These are phyloP conservation scores for Hydropsyche betteni DNA, from an alignment of 2,888 invertebrate genomes.

Conservation along the genomic window DNA sequence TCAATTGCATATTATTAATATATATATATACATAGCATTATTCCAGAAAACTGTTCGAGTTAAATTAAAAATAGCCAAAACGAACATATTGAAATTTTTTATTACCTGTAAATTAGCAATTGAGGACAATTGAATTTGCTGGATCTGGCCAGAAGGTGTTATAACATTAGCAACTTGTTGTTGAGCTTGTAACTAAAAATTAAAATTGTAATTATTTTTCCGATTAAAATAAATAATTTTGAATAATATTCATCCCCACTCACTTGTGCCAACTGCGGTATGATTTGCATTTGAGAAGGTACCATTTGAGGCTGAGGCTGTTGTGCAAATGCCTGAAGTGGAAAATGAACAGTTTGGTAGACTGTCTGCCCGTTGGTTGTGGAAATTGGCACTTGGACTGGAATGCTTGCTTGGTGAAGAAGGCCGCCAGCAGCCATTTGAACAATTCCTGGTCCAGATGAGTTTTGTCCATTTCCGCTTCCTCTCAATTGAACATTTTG, in stretches of 20 bases:
- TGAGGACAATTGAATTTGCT: constrained; percentile 86
- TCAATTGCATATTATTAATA: no score
- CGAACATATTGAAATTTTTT: no score
- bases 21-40: no score
- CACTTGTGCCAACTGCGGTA: constrained; percentile 84
- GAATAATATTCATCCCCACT: constrained; percentile 28
- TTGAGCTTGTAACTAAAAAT: constrained; percentile 66
- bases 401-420: constrained; percentile 74
- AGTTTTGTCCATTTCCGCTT: constrained; percentile 44
- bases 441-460: constrained; percentile 62
- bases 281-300: constrained; percentile 71
- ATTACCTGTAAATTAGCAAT: constrained; percentile 66
- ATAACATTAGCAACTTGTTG: constrained; percentile 83
- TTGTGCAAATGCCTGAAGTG: constrained; percentile 79
- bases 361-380: constrained; percentile 91
- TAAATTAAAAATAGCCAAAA: no score
- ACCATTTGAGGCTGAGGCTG: constrained; percentile 58
- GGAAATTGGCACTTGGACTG: constrained; percentile 90
- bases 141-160: constrained; percentile 89
- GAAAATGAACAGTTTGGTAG: constrained; percentile 94
- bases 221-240: not conserved
- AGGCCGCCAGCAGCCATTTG: constrained; percentile 66
- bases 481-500: constrained; percentile 78
- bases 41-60: no score
- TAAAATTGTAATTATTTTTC: constrained; percentile 29